Percentiles rank a stretch among this genome's conserved stretches.
These are phyloP conservation scores for Protomyctophum bolini DNA, from an alignment of 2,113 vertebrate species.

Conservation along the genomic window DNA sequence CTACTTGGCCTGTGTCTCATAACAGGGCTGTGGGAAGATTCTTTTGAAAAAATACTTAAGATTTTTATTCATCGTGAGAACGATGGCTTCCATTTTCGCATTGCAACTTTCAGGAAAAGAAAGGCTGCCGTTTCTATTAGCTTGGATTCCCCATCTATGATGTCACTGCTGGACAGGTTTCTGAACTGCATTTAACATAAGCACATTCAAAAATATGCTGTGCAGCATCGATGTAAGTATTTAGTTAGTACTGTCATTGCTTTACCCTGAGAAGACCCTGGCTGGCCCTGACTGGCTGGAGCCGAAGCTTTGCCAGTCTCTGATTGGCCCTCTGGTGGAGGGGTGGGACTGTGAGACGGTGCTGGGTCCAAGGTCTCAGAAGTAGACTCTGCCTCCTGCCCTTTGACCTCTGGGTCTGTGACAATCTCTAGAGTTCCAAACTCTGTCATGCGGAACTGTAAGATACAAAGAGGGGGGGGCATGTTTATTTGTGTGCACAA, in stretches of 20 bases:
- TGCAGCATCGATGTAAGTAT: neutral
- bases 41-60: no score
- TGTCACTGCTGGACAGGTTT: no score
- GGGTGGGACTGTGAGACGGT: conserved; percentile 71
- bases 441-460: conserved; percentile 95
- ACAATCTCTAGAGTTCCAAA: conserved; percentile 97
- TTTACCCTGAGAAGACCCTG: conserved; percentile 61
- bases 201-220: neutral
- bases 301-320: conserved; percentile 37
- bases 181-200: neutral
- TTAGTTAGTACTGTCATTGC: conserved; percentile 17
- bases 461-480: conserved; percentile 1
- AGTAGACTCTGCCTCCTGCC: conserved; percentile 52
- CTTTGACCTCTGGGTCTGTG: conserved; percentile 87
- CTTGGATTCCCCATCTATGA: no score
- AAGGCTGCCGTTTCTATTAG: no score
- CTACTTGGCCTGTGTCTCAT: no score
- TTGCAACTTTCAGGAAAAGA: no score
- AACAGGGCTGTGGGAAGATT: no score
- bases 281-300: conserved; percentile 46
- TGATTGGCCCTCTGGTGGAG: conserved; percentile 71
- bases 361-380: conserved; percentile 59
- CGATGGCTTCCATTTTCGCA: no score
- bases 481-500: neutral
- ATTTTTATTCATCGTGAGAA: no score